Evolutionary conservation across 2,113 vertebrate species (phyloP), one percentile per base, ranked within the genome.

Genomic region (Anoura caudifer): DNA sequence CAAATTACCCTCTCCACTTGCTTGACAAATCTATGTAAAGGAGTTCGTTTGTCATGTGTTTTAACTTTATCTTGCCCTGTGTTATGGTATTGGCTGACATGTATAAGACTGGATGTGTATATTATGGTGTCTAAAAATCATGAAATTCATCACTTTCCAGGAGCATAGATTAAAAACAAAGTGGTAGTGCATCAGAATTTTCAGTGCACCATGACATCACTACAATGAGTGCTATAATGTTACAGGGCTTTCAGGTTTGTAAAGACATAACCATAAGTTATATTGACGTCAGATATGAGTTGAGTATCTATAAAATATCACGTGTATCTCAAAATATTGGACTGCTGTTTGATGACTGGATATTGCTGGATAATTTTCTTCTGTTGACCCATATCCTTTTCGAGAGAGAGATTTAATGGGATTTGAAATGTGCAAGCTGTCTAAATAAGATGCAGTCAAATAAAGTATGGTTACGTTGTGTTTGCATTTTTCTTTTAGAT

Each of bases 391-490:
- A 95, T 97, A 97, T 98, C 98, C 97, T 98, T 98, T 97, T 96
- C 98, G 97, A 97, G 98, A 98, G 98, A 98, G 98, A 98, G 98
- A 98, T 98, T 65, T 97, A 98, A 97, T 98, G 98, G 98, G 98
- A 94, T 98, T 98, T 96, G 84, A 98, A 98, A 98, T 99, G 98
- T 99, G 98, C 98, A 98, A 99, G 98, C 98, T 98, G 98, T 98
- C 98, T 98, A 97, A 98, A 98, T 98, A 98, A 98, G 98, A 98
- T 98, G 97, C 98, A 98, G 98, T 98, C 98, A 98, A 99, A 99
- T 99, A 99, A 99, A 98, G 97, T 97, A 98, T 98, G 98, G 98
- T 98, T 98, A 98, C 95, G 97, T 98, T 98, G 98, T 98, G 97
- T 98, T 97, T 98, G 98, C 98, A 98, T 98, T 98, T 98, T 98